A percentile compares a stretch with the other conserved stretches of the same genome.
Evolutionary conservation across 1,140 invertebrate genomes (phyloP).

Genomic region (Apis dorsata): DNA sequence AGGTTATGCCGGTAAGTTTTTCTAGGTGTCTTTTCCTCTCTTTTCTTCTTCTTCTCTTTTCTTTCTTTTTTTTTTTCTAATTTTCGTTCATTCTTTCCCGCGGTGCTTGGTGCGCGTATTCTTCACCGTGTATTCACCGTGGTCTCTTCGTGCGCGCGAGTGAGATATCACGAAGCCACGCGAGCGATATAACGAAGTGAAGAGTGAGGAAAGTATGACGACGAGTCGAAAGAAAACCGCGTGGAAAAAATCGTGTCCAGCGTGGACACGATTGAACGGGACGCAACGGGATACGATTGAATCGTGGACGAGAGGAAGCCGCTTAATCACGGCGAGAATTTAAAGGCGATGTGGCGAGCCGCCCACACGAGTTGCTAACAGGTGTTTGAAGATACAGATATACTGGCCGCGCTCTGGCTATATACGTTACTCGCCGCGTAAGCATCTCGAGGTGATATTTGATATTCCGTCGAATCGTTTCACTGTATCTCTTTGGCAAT

Average conservation of each 20-base stretch:
- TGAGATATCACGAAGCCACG: too few relatives aligned
- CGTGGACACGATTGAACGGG: not conserved
- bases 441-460: not conserved
- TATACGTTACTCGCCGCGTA: not conserved
- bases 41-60: not conserved
- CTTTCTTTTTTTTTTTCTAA: too few relatives aligned
- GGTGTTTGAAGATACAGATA: conserved; percentile 78
- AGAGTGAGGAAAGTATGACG: too few relatives aligned
- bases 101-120: too few relatives aligned
- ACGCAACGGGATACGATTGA: not conserved
- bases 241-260: too few relatives aligned
- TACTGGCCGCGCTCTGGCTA: conserved; percentile 54
- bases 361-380: conserved; percentile 73
- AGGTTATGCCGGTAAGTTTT: conserved; percentile 72
- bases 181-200: too few relatives aligned
- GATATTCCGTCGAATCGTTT: not conserved
- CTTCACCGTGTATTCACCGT: too few relatives aligned
- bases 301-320: not conserved
- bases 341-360: conserved; percentile 63
- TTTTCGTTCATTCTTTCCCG: too few relatives aligned
- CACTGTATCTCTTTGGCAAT: too few relatives aligned
- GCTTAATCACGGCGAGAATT: conserved; percentile 47
- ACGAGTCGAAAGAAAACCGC: not conserved
- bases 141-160: too few relatives aligned
- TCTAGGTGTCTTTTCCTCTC: not conserved